These are phyloP conservation scores for Agriopis leucophaearia DNA, from an alignment of 2,888 invertebrate species.

Conservation along the genomic window DNA sequence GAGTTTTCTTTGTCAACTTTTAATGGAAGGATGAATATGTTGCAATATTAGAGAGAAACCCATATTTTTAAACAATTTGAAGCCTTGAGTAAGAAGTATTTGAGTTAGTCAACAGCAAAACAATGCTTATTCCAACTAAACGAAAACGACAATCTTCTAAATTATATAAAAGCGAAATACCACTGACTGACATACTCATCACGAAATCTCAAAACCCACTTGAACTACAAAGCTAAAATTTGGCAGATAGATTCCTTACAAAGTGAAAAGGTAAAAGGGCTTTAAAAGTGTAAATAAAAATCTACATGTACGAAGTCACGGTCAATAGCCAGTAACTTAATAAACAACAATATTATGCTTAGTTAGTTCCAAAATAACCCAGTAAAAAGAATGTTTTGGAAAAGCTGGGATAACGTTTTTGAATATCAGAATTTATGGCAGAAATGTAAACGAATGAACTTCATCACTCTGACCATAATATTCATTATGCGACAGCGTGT, in stretches of 20 bases:
- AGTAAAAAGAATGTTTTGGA: conserved; percentile 1
- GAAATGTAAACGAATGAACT: conserved; percentile 4
- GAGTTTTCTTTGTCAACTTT: background rate
- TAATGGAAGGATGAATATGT: background rate
- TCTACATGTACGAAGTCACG: too few relatives aligned
- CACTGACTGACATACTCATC: too few relatives aligned
- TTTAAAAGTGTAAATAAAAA: too few relatives aligned
- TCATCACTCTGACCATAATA: conserved; percentile 1
- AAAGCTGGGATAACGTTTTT: conserved; percentile 1
- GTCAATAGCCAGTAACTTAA: background rate
- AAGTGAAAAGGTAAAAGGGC: too few relatives aligned
- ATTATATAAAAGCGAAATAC: too few relatives aligned
- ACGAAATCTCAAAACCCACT: too few relatives aligned
- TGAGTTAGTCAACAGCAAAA: too few relatives aligned
- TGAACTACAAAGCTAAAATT: too few relatives aligned
- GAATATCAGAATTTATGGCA: conserved; percentile 5
- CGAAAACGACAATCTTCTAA: too few relatives aligned
- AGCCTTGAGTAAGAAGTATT: too few relatives aligned
- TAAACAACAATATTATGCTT: background rate
- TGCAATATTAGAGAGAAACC: background rate
- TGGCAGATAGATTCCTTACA: too few relatives aligned
- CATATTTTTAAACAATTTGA: background rate
- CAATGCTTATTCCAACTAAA: too few relatives aligned
- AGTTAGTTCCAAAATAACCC: background rate
- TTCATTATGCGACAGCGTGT: conserved; percentile 5